A percentile compares a stretch with the other conserved stretches of the same genome.
phyloP scores from a whole-genome alignment of 2,797 vertebrate species.

The Amniataba percoides region DNA sequence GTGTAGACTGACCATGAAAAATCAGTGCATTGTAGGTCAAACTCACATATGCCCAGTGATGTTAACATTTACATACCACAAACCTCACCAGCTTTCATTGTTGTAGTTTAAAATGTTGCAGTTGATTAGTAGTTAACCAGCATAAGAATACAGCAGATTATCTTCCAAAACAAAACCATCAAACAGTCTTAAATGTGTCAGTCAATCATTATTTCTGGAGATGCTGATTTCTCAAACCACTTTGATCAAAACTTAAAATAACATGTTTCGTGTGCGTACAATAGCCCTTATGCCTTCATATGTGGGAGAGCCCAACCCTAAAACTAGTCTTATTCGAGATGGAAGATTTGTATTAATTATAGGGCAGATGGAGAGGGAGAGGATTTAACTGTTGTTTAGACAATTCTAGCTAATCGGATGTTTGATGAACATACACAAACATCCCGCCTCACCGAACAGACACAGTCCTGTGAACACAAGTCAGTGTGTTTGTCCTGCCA shows the following conservation, averaged over 20 bases:
- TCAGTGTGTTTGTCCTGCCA: constrained; percentile 70
- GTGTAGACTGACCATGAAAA: not conserved
- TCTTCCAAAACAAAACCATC: not conserved
- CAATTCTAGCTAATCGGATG: constrained; percentile 73
- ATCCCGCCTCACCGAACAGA: constrained; percentile 47
- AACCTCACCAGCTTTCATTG: not conserved
- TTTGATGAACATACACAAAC: constrained; percentile 75
- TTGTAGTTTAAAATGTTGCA: not conserved
- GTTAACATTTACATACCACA: not conserved
- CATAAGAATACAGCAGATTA: not conserved
- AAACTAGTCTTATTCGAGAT: constrained; percentile 48
- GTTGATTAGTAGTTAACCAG: not conserved
- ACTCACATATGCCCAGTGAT: not conserved
- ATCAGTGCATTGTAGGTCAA: not conserved
- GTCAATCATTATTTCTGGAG: not conserved
- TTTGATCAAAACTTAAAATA: not conserved
- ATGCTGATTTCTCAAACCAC: not conserved
- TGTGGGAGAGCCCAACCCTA: constrained; percentile 21
- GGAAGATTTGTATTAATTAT: constrained; percentile 62
- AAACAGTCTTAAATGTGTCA: not conserved
- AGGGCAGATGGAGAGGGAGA: constrained; percentile 73
- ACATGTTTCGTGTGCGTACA: not conserved
- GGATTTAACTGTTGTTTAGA: constrained; percentile 69
- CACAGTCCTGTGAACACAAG: constrained; percentile 60
- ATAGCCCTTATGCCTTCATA: not conserved